Base-by-base conservation (phyloP, 2,113 vertebrate species). In the Mystacornis crossleyi region DNA sequence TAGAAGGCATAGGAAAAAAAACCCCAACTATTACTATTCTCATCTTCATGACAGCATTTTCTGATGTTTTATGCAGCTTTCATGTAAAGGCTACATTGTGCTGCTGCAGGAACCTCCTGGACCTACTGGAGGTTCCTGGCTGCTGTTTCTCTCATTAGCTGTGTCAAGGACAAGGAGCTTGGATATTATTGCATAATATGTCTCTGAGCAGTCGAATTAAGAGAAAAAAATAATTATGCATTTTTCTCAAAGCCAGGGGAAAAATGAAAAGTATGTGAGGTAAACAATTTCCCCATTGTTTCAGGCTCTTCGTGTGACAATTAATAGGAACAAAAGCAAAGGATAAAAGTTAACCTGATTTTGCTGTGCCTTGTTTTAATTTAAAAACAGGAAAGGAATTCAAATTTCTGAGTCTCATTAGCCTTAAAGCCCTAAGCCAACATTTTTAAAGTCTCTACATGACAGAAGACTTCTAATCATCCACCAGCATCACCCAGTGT, bases 101-200 rank as follows among this genome's bases (percentile, higher is more conserved):
- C 36, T 16, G 70, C 20, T 65, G n/a, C 40, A 71, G 73, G 45
- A 79, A 43, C 9, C 20, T 67, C 15, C 38, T 38, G 60, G 51
- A 81, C 20, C 31, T 79, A 16, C 23, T 75, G 75, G 42, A 94
- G 14, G 18, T 24, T 89, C 26, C 34, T 4, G 1, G 33, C 58
- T 96, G n/a, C 81, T 91, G n/a, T 82, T 95, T 90, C 54, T 86
- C 58, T 94, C 79, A 47, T 85, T 73, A 88, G 31, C 29, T 50
- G 10, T 73, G 53, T 91, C 62, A 85, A 89, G 43, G 66, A 69
- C 12, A 57, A 19, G 33, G 29, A 92, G 9, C 62, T 58, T 87
- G 66, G 23, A 69, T 87, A 43, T 62, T 89, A 60, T 85, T 96
- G 60, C 71, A 38, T 47, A 92, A 93, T 55, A 70, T 20, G 70